A percentile compares a stretch with the other conserved stretches of the same genome.
phyloP scores from a whole-genome alignment of 2,797 vertebrate species.

The Lepilemur ruficaudatus region DNA sequence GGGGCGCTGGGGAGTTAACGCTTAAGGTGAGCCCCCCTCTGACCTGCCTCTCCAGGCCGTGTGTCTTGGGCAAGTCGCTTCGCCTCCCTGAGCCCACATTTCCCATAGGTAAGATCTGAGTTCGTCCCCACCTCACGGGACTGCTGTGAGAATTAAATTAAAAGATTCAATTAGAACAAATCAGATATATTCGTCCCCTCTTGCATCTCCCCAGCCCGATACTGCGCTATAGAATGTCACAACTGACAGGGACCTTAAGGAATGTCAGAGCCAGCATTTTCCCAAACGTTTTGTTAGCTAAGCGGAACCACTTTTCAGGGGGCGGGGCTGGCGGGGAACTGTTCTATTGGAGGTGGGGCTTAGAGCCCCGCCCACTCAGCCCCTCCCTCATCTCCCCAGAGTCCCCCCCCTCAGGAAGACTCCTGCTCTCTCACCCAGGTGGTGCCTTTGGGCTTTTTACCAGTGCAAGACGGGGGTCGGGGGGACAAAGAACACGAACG shows the following conservation, averaged over 20 bases:
- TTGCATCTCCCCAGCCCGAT: background rate
- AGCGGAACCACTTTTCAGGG: rapidly evolving
- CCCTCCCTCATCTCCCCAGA: background rate
- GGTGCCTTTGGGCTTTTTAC: too few species aligned
- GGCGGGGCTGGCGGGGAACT: background rate
- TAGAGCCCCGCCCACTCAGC: background rate
- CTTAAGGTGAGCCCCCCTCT: background rate
- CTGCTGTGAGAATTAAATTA: background rate
- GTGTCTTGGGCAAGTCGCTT: too few species aligned
- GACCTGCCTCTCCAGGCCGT: background rate
- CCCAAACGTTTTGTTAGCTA: background rate
- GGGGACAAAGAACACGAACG: rapidly evolving
- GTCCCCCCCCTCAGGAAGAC: background rate
- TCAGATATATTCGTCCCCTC: background rate
- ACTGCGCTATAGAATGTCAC: background rate
- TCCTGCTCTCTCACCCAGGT: background rate
- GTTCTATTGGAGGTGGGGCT: background rate
- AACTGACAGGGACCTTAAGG: background rate
- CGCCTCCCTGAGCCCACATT: background rate
- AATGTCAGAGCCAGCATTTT: background rate
- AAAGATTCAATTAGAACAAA: background rate
- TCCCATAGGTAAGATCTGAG: background rate
- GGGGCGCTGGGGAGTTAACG: background rate
- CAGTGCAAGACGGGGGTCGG: too few species aligned
- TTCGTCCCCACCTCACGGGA: background rate